These are phyloP conservation scores for Xiphydria camelus DNA, from an alignment of 2,888 invertebrate species.

Conservation along the genomic window DNA sequence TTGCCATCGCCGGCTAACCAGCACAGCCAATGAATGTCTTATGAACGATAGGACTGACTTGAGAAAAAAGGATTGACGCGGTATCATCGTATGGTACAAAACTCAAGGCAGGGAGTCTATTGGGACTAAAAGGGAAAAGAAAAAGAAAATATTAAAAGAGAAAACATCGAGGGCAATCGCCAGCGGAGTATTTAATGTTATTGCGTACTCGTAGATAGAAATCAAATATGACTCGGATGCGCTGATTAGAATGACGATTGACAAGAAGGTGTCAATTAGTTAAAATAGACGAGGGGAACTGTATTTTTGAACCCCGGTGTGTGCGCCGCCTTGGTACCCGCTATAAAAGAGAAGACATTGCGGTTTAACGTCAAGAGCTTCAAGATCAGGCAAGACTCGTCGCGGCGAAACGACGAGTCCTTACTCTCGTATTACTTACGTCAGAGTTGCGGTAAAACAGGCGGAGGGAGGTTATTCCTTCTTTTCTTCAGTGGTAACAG, in stretches of 20 bases:
- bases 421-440: constrained; percentile 28
- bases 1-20: constrained; percentile 42
- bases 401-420: not conserved
- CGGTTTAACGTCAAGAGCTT: not conserved
- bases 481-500: constrained; percentile 44
- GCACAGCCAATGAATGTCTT: constrained; percentile 26
- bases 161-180: constrained; percentile 4
- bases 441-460: constrained; percentile 33
- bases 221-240: constrained; percentile 28
- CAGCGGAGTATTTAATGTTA: no score
- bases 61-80: not conserved
- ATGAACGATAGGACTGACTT: no score
- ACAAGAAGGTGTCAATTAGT: constrained; percentile 52
- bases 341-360: constrained; percentile 19
- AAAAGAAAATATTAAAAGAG: not conserved
- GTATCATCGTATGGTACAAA: constrained; percentile 4
- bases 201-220: no score
- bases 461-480: constrained; percentile 50
- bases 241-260: constrained; percentile 47
- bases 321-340: constrained; percentile 51
- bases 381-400: not conserved
- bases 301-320: constrained; percentile 48
- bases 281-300: constrained; percentile 52
- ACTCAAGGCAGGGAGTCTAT: not conserved
- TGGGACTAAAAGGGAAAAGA: not conserved